Evolutionary conservation across 2,797 vertebrate genomes (phyloP).

Genomic region (Amblyopsis hoosieri): DNA sequence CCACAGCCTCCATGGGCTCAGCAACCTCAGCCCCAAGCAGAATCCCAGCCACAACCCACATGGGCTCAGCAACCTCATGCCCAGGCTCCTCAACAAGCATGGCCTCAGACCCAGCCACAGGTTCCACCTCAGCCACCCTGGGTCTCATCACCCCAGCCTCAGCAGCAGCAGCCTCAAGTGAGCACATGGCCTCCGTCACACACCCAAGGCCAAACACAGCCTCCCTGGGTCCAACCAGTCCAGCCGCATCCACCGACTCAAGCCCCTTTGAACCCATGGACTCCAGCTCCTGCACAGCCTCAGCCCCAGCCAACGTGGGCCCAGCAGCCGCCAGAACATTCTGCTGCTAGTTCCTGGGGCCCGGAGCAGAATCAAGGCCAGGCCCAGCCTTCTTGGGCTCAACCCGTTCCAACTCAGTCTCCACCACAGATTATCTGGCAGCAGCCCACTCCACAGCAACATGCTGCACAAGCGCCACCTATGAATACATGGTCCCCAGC

Average conservation of each 20-base stretch:
- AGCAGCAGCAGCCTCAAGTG: constrained; percentile 54
- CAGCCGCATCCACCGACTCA: constrained; percentile 58
- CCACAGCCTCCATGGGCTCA: constrained; percentile 64
- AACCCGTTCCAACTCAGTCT: constrained; percentile 50
- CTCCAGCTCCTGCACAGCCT: constrained; percentile 60
- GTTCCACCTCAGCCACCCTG: constrained; percentile 64
- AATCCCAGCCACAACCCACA: constrained; percentile 71
- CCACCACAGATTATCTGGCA: constrained; percentile 65
- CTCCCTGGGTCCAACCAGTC: constrained; percentile 65
- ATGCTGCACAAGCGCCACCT: constrained; percentile 47
- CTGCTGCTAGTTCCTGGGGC: constrained; percentile 52
- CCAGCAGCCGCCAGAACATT: constrained; percentile 64
- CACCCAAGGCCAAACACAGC: constrained; percentile 61
- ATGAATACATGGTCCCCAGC: constrained; percentile 58
- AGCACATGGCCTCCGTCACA: constrained; percentile 68
- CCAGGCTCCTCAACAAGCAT: constrained; percentile 66
- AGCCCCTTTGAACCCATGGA: constrained; percentile 66
- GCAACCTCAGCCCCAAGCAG: constrained; percentile 54
- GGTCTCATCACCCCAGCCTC: constrained; percentile 54
- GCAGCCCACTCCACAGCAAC: constrained; percentile 52
- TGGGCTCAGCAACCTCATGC: constrained; percentile 79
- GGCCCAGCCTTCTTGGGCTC: constrained; percentile 60
- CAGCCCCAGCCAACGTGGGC: constrained; percentile 68
- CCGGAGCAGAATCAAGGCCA: constrained; percentile 61
- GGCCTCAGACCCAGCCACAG: constrained; percentile 62